Conservation (phyloP, 1,140 invertebrate genomes). For the Akabosia matsudoensis region DNA sequence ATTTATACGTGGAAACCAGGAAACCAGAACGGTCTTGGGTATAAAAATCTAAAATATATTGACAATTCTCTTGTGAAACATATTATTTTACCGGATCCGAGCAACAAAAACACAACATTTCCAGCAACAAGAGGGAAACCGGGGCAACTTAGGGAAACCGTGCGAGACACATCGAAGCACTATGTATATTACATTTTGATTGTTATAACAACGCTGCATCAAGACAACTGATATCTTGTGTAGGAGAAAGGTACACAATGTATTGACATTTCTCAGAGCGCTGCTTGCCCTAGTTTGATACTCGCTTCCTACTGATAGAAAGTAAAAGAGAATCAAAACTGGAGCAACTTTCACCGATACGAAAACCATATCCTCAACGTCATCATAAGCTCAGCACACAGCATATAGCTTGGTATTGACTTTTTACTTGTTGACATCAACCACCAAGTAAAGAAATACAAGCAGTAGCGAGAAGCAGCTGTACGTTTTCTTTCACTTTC, state of each 20-base stretch:
- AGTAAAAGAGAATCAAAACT: background rate
- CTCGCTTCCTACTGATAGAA: background rate
- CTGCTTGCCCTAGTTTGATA: background rate
- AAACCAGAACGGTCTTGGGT: constrained; percentile 9
- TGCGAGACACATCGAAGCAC: too few relatives aligned
- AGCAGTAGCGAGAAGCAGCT: background rate
- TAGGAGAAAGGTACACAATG: background rate
- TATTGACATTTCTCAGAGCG: background rate
- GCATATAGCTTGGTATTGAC: background rate
- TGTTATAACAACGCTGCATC: background rate
- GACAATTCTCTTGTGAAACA: too few relatives aligned
- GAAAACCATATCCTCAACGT: background rate
- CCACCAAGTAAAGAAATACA: background rate
- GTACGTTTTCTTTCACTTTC: too few relatives aligned
- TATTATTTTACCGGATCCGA: too few relatives aligned
- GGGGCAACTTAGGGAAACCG: too few relatives aligned
- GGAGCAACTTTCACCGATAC: background rate
- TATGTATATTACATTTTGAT: background rate
- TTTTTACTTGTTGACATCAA: constrained; percentile 23
- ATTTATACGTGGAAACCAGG: background rate
- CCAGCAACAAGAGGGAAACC: background rate
- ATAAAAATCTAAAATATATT: too few relatives aligned
- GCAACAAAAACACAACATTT: background rate
- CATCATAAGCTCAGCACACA: background rate
- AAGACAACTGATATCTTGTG: background rate